These are phyloP conservation scores for Drosophila pegasa DNA, from an alignment of 2,888 invertebrate species.

Conservation along the genomic window DNA sequence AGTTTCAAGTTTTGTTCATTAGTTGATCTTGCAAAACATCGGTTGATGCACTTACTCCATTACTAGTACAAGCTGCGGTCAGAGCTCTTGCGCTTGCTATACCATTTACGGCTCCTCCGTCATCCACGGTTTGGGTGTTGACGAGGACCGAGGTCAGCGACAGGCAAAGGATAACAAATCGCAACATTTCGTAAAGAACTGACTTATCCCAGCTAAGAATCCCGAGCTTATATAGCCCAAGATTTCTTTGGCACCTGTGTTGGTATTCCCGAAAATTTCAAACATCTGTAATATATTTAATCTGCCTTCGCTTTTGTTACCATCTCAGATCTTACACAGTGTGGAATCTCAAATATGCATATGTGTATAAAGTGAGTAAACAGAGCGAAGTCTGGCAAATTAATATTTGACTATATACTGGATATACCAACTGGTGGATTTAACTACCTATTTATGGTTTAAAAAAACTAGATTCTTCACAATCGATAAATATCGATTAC, in stretches of 20 bases:
- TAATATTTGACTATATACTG: neutral
- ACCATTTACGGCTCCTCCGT: neutral
- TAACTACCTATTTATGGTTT: neutral
- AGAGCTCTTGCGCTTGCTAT: neutral
- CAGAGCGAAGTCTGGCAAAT: no score
- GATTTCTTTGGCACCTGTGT: conserved; percentile 12
- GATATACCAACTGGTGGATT: neutral
- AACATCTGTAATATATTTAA: conserved; percentile 12
- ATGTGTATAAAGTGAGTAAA: neutral
- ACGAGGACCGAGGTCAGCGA: conserved; percentile 15
- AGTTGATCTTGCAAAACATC: no score
- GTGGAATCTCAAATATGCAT: neutral
- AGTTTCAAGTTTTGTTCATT: no score
- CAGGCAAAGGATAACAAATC: conserved; percentile 23
- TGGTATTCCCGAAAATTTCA: conserved; percentile 8
- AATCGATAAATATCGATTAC: conserved; percentile 1
- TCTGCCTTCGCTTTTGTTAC: neutral
- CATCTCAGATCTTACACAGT: neutral
- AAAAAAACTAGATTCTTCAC: no score
- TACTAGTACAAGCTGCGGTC: conserved; percentile 51
- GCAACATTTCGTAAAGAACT: conserved; percentile 31
- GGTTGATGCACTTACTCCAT: conserved; percentile 40
- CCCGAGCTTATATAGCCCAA: conserved; percentile 27
- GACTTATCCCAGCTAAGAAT: conserved; percentile 12
- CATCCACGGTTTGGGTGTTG: neutral